Conservation (phyloP, 2,888 invertebrate genomes). For the Empis stercorea region DNA sequence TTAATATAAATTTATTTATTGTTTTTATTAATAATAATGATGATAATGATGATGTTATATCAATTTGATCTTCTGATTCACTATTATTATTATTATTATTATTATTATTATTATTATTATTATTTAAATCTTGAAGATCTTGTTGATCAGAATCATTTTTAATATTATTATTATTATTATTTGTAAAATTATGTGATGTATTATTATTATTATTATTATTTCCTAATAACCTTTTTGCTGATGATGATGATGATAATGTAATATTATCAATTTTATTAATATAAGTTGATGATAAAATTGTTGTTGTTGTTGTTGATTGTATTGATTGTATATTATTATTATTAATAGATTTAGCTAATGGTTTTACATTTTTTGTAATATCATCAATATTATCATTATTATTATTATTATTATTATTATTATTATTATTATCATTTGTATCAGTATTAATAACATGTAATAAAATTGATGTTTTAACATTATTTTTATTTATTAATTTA, state of each 20-base stretch:
- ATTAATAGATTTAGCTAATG: too few relatives aligned
- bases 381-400: too few relatives aligned
- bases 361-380: too few relatives aligned
- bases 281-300: slow-evolving; percentile 3
- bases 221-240: slow-evolving; percentile 1
- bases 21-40: too few relatives aligned
- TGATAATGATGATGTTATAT: too few relatives aligned
- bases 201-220: slow-evolving; percentile 11
- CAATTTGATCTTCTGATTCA: slow-evolving; percentile 6
- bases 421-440: slow-evolving; percentile 31
- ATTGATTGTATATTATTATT: not conserved
- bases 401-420: slow-evolving; percentile 12
- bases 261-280: too few relatives aligned
- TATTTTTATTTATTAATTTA: not conserved
- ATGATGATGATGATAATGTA: too few relatives aligned
- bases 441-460: slow-evolving; percentile 30
- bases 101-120: not conserved
- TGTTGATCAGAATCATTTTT: not conserved
- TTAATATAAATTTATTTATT: too few relatives aligned
- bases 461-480: slow-evolving; percentile 19
- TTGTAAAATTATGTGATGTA: too few relatives aligned
- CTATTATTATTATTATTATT: slow-evolving; percentile 2
- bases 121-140: slow-evolving; percentile 9
- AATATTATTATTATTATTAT: too few relatives aligned
- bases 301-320: slow-evolving; percentile 18